Evolutionary conservation across 2,888 invertebrate species (phyloP), one percentile per base, ranked within the genome.

Genomic region (Yponomeuta evonymella): DNA sequence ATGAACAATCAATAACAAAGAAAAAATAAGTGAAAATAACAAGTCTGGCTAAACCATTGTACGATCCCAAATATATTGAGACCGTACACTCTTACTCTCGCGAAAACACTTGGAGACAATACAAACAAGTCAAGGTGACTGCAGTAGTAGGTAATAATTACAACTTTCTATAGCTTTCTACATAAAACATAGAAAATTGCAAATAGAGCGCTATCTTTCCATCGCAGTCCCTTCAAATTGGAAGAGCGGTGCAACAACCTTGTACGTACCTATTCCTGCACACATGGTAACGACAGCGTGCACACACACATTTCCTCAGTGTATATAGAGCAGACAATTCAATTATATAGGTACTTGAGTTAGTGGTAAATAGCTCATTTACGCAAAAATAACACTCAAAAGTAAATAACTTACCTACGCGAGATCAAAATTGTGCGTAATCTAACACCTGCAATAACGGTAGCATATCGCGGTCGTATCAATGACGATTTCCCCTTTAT

Each of bases 401-500:
- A 30, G 65, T 29, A 30, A 65, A 65, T 89, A 88, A 90, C 88
- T 88, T 87, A 90, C 88, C 87, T 87, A 85, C 85, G 84, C 76
- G 78, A 75, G 75, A 75, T 75, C 75, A 74, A 70, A 70, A 74
- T 78, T 80, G 78, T 81, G 82, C 83, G 85, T 48, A 67, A 67
- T 10, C 48, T 67, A 82, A 80, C 80, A 76, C 77, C 76, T 76
- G 75, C 79, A 77, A 79, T 79, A 79, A 58, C 79, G 80, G 81
- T 83, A 83, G 86, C 88, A 85, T 89, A 89, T 79, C 89, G 88
- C 90, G 90, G 90, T 89, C 90, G 90, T 89, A 85, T 83, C 81
- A 82, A 81, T 78, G 78, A 74, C 77, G 80, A 88, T 88, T 90
- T 88, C 89, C 85, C 81, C 83, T 80, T 75, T 76, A 76, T 79